A percentile compares a stretch with the other conserved stretches of the same genome.
These are phyloP conservation scores for Smutsia gigantea DNA, from an alignment of 2,797 vertebrate genomes.

Conservation along the genomic window DNA sequence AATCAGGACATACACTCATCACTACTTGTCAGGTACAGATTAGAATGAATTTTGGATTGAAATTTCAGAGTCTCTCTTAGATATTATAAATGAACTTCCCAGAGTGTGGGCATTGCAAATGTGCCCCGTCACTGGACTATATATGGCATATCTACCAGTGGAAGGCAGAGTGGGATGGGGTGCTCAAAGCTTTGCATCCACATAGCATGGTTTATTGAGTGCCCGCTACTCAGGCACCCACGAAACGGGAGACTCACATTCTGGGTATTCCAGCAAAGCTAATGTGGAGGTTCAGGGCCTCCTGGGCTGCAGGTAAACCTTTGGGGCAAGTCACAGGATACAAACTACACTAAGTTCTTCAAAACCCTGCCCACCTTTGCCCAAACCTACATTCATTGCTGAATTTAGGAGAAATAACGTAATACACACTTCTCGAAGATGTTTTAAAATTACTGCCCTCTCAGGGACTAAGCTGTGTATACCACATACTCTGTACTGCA, in stretches of 20 bases:
- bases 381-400: background rate
- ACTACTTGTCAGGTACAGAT: background rate
- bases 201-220: background rate
- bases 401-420: background rate
- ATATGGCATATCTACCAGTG: accelerated
- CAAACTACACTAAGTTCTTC: background rate
- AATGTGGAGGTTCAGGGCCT: background rate
- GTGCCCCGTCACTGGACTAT: background rate
- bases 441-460: background rate
- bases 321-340: background rate
- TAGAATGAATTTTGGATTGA: background rate
- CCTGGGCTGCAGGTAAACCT: background rate
- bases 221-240: background rate
- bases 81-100: background rate
- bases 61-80: background rate
- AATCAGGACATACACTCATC: background rate
- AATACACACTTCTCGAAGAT: background rate
- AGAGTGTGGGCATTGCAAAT: background rate
- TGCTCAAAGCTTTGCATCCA: background rate
- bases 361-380: background rate
- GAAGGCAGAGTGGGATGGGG: background rate
- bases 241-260: background rate
- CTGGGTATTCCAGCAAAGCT: background rate
- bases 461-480: background rate
- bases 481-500: background rate